phyloP scores from a whole-genome alignment of 1,140 invertebrate species.

The Drosophila insularis region DNA sequence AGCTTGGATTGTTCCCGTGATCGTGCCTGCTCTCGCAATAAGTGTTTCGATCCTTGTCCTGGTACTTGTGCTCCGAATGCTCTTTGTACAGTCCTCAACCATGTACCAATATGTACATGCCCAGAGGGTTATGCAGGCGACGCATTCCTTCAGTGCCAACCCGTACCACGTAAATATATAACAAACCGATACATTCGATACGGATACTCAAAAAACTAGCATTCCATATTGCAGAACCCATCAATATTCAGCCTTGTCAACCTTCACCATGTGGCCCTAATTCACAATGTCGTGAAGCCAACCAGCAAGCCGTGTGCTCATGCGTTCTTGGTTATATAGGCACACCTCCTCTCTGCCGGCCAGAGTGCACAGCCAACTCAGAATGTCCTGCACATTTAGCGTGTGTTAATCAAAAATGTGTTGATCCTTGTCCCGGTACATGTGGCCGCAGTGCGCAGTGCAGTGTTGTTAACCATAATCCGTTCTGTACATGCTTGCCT shows the following conservation, averaged over 20 bases:
- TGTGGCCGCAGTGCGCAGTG: constrained; percentile 89
- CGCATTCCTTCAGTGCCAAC: constrained; percentile 83
- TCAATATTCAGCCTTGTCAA: constrained; percentile 85
- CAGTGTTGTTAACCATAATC: constrained; percentile 88
- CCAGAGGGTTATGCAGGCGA: constrained; percentile 89
- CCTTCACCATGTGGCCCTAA: constrained; percentile 91
- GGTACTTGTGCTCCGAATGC: constrained; percentile 91
- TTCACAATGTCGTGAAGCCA: constrained; percentile 86
- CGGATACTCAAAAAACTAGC: background rate
- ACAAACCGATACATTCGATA: background rate
- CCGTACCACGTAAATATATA: constrained; percentile 85
- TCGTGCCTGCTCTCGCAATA: constrained; percentile 90
- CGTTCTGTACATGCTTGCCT: constrained; percentile 88
- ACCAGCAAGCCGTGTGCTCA: constrained; percentile 85
- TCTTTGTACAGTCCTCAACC: constrained; percentile 89
- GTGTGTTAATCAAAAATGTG: constrained; percentile 88
- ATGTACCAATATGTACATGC: constrained; percentile 90
- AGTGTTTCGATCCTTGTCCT: constrained; percentile 91
- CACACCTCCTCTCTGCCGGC: constrained; percentile 84
- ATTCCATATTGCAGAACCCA: constrained; percentile 83
- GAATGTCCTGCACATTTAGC: constrained; percentile 86
- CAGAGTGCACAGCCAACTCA: constrained; percentile 85
- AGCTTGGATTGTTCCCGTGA: constrained; percentile 90
- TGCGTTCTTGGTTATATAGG: constrained; percentile 84
- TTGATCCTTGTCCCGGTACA: constrained; percentile 87